phyloP scores from a whole-genome alignment of 37 sponge, comb jelly and placozoan genomes.

The Spongilla lacustris region DNA sequence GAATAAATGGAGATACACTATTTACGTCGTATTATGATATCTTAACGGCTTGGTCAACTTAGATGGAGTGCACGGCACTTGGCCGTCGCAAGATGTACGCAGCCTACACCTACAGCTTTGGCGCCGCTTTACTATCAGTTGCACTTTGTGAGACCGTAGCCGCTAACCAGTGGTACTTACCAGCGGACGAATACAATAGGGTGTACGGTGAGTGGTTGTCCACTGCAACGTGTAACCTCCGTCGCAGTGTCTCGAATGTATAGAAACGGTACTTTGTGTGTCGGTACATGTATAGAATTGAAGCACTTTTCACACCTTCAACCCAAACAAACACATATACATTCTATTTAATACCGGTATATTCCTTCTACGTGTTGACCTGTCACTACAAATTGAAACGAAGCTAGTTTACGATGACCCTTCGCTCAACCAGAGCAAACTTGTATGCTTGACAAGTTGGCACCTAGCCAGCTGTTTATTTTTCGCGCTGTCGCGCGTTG shows the following conservation, averaged over 20 bases:
- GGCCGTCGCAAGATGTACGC: background rate
- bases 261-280: background rate
- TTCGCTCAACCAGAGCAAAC: background rate
- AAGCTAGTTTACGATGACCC: background rate
- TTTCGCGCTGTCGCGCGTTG: background rate
- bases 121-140: background rate
- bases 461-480: background rate
- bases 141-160: background rate
- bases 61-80: background rate
- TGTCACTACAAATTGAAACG: background rate
- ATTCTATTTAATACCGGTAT: too few species aligned
- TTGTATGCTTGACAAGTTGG: background rate
- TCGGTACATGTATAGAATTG: too few species aligned
- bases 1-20: background rate
- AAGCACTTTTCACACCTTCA: too few species aligned
- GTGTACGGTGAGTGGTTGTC: conserved; percentile 16
- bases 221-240: background rate
- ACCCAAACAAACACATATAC: too few species aligned
- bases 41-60: background rate
- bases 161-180: conserved; percentile 2
- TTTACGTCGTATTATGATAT: background rate
- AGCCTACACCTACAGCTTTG: background rate
- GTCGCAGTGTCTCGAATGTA: background rate
- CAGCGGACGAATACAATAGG: background rate
- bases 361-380: too few species aligned